phyloP scores from a whole-genome alignment of 2,888 invertebrate species.

The Brachyopa scutellaris region DNA sequence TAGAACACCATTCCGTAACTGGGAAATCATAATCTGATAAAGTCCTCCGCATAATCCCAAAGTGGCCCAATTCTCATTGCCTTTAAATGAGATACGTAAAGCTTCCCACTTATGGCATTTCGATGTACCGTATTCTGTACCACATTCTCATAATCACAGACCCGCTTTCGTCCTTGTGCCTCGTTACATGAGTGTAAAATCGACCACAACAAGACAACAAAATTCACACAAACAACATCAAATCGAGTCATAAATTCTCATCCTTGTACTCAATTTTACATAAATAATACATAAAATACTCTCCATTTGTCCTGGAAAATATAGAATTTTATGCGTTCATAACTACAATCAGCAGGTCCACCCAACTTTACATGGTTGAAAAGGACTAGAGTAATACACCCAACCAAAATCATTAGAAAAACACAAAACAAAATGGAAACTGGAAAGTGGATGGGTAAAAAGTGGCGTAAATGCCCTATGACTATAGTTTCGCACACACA shows the following conservation, averaged over 20 bases:
- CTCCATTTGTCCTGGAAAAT: conserved; percentile 57
- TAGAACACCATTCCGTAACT: too few relatives aligned
- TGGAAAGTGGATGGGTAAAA: conserved; percentile 7
- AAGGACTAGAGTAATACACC: background rate
- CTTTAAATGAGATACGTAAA: conserved; percentile 24
- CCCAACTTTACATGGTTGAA: conserved; percentile 1
- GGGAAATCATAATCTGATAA: too few relatives aligned
- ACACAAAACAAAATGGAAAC: conserved; percentile 47
- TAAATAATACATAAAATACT: conserved; percentile 66
- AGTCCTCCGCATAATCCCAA: conserved; percentile 9
- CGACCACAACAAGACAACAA: conserved; percentile 58
- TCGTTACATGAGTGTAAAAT: conserved; percentile 53
- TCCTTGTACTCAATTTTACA: conserved; percentile 64
- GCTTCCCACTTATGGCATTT: conserved; percentile 41
- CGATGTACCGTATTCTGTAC: too few relatives aligned
- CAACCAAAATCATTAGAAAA: conserved; percentile 51
- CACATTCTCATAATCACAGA: conserved; percentile 44
- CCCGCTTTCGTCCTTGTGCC: conserved; percentile 25
- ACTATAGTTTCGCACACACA: conserved; percentile 32
- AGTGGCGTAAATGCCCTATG: conserved; percentile 30
- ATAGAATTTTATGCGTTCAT: conserved; percentile 54
- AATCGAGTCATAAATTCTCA: conserved; percentile 62
- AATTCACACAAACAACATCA: conserved; percentile 60
- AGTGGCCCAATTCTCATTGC: conserved; percentile 30
- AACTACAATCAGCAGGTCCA: conserved; percentile 50